Percentiles rank a stretch among this genome's conserved stretches.
Evolutionary conservation across 2,113 vertebrate genomes (phyloP).

Genomic region (Nerophis lumbriciformis): DNA sequence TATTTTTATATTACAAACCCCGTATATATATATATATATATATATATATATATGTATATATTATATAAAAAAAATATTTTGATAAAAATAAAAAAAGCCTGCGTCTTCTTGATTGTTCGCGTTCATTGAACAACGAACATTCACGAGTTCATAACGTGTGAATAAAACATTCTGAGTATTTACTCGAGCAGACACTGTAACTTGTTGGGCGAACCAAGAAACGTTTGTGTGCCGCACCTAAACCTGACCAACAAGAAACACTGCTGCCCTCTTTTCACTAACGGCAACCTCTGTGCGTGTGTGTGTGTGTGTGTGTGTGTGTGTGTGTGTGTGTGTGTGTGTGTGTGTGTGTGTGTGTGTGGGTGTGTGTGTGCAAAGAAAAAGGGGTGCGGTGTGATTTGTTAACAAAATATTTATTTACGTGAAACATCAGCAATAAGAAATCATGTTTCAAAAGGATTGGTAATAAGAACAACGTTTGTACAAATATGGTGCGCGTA

Average conservation of each 20-base stretch:
- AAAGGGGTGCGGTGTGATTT: constrained; percentile 12
- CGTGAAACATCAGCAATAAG: not conserved
- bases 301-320: too few relatives aligned
- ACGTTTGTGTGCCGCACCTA: constrained; percentile 50
- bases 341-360: too few relatives aligned
- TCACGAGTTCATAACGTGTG: too few relatives aligned
- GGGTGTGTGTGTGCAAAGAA: not conserved
- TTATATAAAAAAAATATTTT: too few relatives aligned
- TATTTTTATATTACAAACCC: too few relatives aligned
- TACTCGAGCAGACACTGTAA: not conserved
- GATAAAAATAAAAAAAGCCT: too few relatives aligned
- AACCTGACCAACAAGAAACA: constrained; percentile 50
- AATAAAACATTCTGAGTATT: not conserved
- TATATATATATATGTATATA: too few relatives aligned
- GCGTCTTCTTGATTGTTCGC: too few relatives aligned
- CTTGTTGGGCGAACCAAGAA: not conserved
- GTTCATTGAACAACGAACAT: too few relatives aligned
- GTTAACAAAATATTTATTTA: constrained; percentile 63
- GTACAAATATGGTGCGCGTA: not conserved
- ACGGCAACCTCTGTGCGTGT: too few relatives aligned
- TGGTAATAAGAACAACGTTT: not conserved
- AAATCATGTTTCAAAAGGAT: constrained; percentile 6
- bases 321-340: too few relatives aligned
- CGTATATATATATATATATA: too few relatives aligned
- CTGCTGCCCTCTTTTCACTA: not conserved